These are phyloP conservation scores for Lasioglossum pauxillum DNA, from an alignment of 2,888 invertebrate species.

Conservation along the genomic window DNA sequence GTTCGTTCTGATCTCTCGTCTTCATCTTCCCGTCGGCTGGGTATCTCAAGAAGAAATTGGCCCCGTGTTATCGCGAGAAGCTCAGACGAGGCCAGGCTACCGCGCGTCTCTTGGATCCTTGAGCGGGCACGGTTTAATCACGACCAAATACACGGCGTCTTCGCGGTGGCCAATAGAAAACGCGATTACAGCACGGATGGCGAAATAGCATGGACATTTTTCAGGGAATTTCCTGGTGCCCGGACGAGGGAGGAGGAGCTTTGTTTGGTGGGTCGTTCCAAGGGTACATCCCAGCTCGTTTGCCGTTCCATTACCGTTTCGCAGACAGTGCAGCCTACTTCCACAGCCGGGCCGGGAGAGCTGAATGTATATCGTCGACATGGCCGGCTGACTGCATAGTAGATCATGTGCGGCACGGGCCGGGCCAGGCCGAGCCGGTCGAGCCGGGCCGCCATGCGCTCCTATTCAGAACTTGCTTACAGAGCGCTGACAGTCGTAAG, in stretches of 20 bases:
- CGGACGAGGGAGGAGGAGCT: slow-evolving; percentile 8
- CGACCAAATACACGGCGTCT: not conserved
- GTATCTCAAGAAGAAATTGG: slow-evolving; percentile 1
- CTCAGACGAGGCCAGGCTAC: not conserved
- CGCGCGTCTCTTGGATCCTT: not conserved
- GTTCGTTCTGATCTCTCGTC: not conserved
- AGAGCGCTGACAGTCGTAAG: slow-evolving; percentile 50
- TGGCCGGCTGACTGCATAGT: slow-evolving; percentile 47
- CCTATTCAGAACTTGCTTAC: slow-evolving; percentile 59
- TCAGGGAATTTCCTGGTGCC: slow-evolving; percentile 14
- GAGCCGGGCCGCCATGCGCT: slow-evolving; percentile 22
- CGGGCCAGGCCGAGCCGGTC: slow-evolving; percentile 3
- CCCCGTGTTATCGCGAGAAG: not conserved
- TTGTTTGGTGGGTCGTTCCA: slow-evolving; percentile 36
- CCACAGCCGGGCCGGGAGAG: slow-evolving; percentile 23
- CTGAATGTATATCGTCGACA: slow-evolving; percentile 49
- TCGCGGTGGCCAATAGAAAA: slow-evolving; percentile 22
- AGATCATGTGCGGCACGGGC: slow-evolving; percentile 44
- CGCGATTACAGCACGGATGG: slow-evolving; percentile 26
- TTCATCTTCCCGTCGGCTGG: not conserved
- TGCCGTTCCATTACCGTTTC: slow-evolving; percentile 61
- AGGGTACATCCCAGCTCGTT: slow-evolving; percentile 49
- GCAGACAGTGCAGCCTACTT: slow-evolving; percentile 48
- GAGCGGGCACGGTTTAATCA: not conserved
- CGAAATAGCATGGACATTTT: slow-evolving; percentile 21